Base-by-base conservation (phyloP, 2,113 vertebrate genomes). In the Cervus canadensis region DNA sequence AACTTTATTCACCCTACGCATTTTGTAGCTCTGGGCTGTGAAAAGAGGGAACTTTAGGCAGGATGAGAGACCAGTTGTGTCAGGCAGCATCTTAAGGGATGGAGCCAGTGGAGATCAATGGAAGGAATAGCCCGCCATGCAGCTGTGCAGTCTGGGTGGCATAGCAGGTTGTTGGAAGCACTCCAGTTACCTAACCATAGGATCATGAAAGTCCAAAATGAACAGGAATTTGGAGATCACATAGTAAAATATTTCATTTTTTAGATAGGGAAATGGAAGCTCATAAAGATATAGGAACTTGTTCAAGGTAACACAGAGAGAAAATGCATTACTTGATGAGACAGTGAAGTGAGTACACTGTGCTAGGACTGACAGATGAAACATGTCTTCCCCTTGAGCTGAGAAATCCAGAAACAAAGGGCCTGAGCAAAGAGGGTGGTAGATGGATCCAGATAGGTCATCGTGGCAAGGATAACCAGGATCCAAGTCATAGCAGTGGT, bases 31-130 rank as follows among this genome's bases (percentile, higher is more conserved):
- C 45, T 84, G 54, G 36, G 62, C 17, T 57, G 15, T 57, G 30
- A n/a, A 89, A 64, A 43, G 14, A 36, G 59, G 33, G 6, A 36
- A n/a, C 19, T 26, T 60, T 30, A 16, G 45, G 8, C 23, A 67
- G 16, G 50, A 23, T 2, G 50, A 52, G 56, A 71, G n/a, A 36
- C 12, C 28, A 82, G 8, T 33, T 8, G 23, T 43, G 43, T 57
- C 43, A 89, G 25, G 26, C 5, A 40, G n/a, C 45, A 30, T 40
- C 28, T 62, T 54, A 71, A 87, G 30, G n/a, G 17, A 43, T 45
- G n/a, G 30, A 76, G 7, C 16, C 30, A 52, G 1, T 15, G n/a
- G 2, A 9, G 10, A 48, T 8, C 13, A 15, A 4, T 40, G 2
- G 81, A 60, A 50, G n/a, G 59, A 6, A 30, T 14, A 48, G 17